phyloP scores from a whole-genome alignment of 2,797 vertebrate species.

The Chelidonichthys spinosus region DNA sequence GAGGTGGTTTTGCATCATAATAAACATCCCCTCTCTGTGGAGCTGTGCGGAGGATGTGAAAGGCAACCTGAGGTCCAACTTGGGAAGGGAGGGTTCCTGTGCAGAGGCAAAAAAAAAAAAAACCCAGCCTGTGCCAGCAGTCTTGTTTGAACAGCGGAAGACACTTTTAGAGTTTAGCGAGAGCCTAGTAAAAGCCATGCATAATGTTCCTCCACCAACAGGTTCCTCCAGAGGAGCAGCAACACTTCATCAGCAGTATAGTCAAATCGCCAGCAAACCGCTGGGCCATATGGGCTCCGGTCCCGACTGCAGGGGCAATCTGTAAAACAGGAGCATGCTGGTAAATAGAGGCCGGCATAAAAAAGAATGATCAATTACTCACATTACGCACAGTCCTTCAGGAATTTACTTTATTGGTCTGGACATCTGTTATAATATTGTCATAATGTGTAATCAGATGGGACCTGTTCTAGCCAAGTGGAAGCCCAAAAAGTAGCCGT shows the following conservation, averaged over 20 bases:
- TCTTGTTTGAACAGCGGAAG: slow-evolving; percentile 77
- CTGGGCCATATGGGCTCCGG: slow-evolving; percentile 93
- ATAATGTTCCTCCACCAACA: slow-evolving; percentile 87
- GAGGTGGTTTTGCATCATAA: slow-evolving; percentile 82
- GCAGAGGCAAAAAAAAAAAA: slow-evolving; percentile 68
- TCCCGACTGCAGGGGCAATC: slow-evolving; percentile 95
- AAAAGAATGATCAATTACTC: slow-evolving; percentile 99
- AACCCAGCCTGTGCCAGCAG: slow-evolving; percentile 67
- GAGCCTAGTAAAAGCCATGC: slow-evolving; percentile 65
- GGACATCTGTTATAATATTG: slow-evolving; percentile 99
- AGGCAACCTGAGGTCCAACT: slow-evolving; percentile 77
- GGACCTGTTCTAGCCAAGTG: slow-evolving; percentile 94
- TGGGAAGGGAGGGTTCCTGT: slow-evolving; percentile 77
- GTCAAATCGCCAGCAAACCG: slow-evolving; percentile 90
- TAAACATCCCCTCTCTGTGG: slow-evolving; percentile 79
- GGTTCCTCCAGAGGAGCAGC: slow-evolving; percentile 88
- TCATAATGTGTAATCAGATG: slow-evolving; percentile 99
- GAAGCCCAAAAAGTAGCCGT: slow-evolving; percentile 93
- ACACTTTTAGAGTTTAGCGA: slow-evolving; percentile 72
- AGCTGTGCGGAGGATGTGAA: slow-evolving; percentile 78
- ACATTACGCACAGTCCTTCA: slow-evolving; percentile 97
- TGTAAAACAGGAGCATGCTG: slow-evolving; percentile 94
- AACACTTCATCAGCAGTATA: slow-evolving; percentile 88
- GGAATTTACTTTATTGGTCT: slow-evolving; percentile 99
- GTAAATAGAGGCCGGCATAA: slow-evolving; percentile 92